A percentile compares a stretch with the other conserved stretches of the same genome.
Conservation (phyloP, 2,888 invertebrate species). For the Clunio marinus region DNA sequence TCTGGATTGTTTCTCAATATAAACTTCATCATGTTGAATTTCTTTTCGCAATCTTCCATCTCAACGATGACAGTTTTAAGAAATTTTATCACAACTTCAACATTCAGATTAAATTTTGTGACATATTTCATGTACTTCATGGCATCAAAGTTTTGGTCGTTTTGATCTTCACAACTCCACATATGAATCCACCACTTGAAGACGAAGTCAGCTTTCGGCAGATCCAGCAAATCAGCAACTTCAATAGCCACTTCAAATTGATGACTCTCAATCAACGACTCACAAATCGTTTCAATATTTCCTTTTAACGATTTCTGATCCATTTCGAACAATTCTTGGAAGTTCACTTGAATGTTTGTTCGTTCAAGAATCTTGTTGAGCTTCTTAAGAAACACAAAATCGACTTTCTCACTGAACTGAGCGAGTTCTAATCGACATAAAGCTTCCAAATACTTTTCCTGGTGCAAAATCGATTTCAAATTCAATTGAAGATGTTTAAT, state of each 20-base stretch:
- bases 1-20: slow-evolving; percentile 49
- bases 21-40: slow-evolving; percentile 53
- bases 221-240: slow-evolving; percentile 51
- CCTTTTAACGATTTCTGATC: slow-evolving; percentile 46
- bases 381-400: slow-evolving; percentile 52
- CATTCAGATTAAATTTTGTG: slow-evolving; percentile 52
- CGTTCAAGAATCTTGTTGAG: slow-evolving; percentile 59
- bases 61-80: slow-evolving; percentile 57
- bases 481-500: slow-evolving; percentile 48
- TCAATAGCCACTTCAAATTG: slow-evolving; percentile 55
- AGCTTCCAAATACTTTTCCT: slow-evolving; percentile 56
- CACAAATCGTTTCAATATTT: slow-evolving; percentile 53
- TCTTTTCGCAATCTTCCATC: slow-evolving; percentile 48
- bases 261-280: slow-evolving; percentile 50
- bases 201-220: slow-evolving; percentile 52
- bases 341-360: slow-evolving; percentile 55
- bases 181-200: slow-evolving; percentile 52
- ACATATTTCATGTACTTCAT: slow-evolving; percentile 61
- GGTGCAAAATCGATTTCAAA: slow-evolving; percentile 46
- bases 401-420: slow-evolving; percentile 53
- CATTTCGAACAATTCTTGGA: slow-evolving; percentile 45
- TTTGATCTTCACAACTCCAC: slow-evolving; percentile 52
- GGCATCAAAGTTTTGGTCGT: slow-evolving; percentile 54
- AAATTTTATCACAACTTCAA: slow-evolving; percentile 62
- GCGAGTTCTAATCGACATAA: slow-evolving; percentile 58